Conservation (phyloP, 2,797 vertebrate species). For the Protonibea diacanthus region DNA sequence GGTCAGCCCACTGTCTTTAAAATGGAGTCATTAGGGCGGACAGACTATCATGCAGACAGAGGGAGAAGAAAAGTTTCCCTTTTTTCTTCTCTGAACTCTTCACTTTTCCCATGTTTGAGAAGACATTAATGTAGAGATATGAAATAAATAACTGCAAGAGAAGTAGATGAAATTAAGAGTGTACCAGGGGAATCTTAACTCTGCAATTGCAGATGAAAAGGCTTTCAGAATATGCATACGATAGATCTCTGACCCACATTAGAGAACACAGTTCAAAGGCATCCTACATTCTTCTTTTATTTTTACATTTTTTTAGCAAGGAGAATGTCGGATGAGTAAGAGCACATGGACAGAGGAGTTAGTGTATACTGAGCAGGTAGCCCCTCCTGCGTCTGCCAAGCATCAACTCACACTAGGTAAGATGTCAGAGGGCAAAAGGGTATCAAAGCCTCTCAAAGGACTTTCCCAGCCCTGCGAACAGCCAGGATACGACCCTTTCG, state of each 20-base stretch:
- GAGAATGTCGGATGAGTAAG: conserved; percentile 52
- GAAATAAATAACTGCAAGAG: conserved; percentile 83
- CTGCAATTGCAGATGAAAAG: conserved; percentile 85
- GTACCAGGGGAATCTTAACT: conserved; percentile 83
- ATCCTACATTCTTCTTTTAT: conserved; percentile 66
- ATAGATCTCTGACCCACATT: conserved; percentile 86
- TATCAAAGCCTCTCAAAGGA: conserved; percentile 72
- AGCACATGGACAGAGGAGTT: conserved; percentile 48
- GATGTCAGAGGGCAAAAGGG: conserved; percentile 65
- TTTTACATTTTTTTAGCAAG: conserved; percentile 61
- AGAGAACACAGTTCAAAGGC: conserved; percentile 83
- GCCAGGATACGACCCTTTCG: conserved; percentile 62
- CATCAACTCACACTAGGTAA: conserved; percentile 65
- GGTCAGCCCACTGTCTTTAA: conserved; percentile 81
- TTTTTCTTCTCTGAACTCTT: conserved; percentile 68
- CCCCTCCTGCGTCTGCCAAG: conserved; percentile 58
- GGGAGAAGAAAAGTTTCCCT: conserved; percentile 64
- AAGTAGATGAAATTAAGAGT: conserved; percentile 84
- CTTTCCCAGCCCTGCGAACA: conserved; percentile 48
- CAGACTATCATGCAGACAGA: conserved; percentile 67
- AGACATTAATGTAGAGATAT: conserved; percentile 81
- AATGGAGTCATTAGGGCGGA: conserved; percentile 85
- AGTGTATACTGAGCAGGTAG: conserved; percentile 58
- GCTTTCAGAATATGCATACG: conserved; percentile 79
- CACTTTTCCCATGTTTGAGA: conserved; percentile 74